A percentile compares a stretch with the other conserved stretches of the same genome.
Conservation (phyloP, 2,797 vertebrate genomes). For the Gymnothorax javanicus region DNA sequence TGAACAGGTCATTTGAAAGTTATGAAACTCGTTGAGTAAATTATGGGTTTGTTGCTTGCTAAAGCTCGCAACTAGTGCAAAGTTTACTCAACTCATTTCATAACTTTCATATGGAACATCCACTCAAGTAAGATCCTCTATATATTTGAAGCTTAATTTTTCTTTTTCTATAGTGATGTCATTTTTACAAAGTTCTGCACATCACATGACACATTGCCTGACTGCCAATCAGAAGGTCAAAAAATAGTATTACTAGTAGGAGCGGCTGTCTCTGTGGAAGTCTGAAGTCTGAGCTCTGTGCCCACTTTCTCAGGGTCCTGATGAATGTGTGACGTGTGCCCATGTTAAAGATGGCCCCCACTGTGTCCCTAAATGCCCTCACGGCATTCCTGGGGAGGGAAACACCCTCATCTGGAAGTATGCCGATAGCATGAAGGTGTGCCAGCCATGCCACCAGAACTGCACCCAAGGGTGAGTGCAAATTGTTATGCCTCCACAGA, state of each 20-base stretch:
- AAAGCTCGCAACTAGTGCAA: too few relatives aligned
- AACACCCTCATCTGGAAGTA: conserved; percentile 90
- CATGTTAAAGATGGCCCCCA: conserved; percentile 86
- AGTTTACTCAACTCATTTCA: too few relatives aligned
- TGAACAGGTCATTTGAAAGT: too few relatives aligned
- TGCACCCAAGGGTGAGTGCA: conserved; percentile 88
- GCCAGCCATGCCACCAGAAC: conserved; percentile 89
- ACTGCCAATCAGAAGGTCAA: too few relatives aligned
- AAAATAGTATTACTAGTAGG: background rate
- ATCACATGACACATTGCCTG: background rate
- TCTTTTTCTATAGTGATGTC: background rate
- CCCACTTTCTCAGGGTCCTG: conserved; percentile 76
- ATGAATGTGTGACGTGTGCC: conserved; percentile 83
- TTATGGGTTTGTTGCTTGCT: too few relatives aligned
- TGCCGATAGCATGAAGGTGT: conserved; percentile 73
- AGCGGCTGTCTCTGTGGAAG: background rate
- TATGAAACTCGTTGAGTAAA: too few relatives aligned
- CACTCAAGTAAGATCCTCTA: background rate
- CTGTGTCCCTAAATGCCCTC: conserved; percentile 86
- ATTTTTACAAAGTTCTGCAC: background rate
- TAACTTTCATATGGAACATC: background rate
- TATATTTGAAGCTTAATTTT: background rate
- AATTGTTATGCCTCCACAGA: background rate
- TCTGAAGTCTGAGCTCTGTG: background rate
- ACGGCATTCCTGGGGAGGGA: conserved; percentile 83